These are phyloP conservation scores for Eciton burchellii DNA, from an alignment of 1,140 invertebrate genomes.

Conservation along the genomic window DNA sequence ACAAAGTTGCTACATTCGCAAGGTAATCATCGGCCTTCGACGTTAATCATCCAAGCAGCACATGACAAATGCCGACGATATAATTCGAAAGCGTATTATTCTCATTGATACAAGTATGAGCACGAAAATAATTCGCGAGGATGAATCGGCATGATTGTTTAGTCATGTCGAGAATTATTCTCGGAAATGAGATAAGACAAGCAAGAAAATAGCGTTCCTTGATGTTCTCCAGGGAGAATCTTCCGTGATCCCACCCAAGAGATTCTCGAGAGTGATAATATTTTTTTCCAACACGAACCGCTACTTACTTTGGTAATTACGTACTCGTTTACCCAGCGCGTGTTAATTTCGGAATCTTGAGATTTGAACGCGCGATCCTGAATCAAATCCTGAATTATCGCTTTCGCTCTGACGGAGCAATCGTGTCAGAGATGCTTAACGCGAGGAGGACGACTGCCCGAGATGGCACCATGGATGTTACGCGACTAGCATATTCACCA, in stretches of 20 bases:
- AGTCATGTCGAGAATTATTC: too few species aligned
- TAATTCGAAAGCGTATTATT: slow-evolving; percentile 31
- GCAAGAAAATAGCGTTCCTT: too few species aligned
- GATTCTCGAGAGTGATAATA: too few species aligned
- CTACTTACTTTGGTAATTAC: slow-evolving; percentile 38
- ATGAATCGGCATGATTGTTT: slow-evolving; percentile 18
- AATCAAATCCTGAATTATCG: slow-evolving; percentile 5
- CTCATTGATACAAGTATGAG: slow-evolving; percentile 6
- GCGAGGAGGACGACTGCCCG: slow-evolving; percentile 44
- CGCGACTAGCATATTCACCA: slow-evolving; percentile 73
- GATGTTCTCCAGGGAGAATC: too few species aligned
- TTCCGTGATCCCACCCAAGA: too few species aligned
- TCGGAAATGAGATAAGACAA: too few species aligned
- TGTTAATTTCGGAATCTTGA: slow-evolving; percentile 6
- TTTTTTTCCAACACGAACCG: background rate
- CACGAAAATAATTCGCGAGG: slow-evolving; percentile 10
- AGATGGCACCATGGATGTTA: slow-evolving; percentile 73
- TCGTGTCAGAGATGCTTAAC: background rate
- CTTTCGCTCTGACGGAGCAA: slow-evolving; percentile 3
- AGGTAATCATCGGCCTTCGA: slow-evolving; percentile 5
- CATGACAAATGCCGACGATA: background rate
- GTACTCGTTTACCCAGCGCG: background rate
- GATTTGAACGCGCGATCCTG: background rate
- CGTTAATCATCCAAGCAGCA: slow-evolving; percentile 26
- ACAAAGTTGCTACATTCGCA: background rate